A percentile compares a stretch with the other conserved stretches of the same genome.
These are phyloP conservation scores for Lasaia peninsularis DNA, from an alignment of 1,140 invertebrate species.

Conservation along the genomic window DNA sequence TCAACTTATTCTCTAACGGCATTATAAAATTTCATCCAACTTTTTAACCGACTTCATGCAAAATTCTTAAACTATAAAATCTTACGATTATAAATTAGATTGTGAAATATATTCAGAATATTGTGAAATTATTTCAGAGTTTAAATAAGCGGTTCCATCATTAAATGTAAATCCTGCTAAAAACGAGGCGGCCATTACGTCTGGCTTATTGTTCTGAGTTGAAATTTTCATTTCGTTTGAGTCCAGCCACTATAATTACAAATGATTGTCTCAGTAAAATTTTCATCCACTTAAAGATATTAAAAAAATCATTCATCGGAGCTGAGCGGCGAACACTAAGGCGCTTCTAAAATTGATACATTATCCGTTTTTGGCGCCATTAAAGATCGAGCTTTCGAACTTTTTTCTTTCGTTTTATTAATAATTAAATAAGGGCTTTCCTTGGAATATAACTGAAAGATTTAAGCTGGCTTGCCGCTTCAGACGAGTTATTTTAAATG, in stretches of 20 bases:
- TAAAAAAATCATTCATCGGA: slow-evolving; percentile 12
- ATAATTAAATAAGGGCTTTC: background rate
- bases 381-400: background rate
- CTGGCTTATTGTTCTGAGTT: background rate
- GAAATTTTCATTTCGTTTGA: slow-evolving; percentile 7
- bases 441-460: background rate
- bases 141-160: background rate
- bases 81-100: too few species aligned
- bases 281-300: slow-evolving; percentile 9
- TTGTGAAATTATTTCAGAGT: background rate
- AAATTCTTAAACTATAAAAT: too few species aligned
- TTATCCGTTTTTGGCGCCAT: slow-evolving; percentile 6
- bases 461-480: background rate
- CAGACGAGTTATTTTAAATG: background rate
- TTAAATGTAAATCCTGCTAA: slow-evolving; percentile 1
- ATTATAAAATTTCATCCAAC: too few species aligned
- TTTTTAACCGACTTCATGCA: too few species aligned
- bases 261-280: background rate
- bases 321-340: background rate
- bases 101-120: too few species aligned
- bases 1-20: too few species aligned
- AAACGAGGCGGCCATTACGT: background rate
- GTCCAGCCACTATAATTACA: slow-evolving; percentile 4
- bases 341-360: slow-evolving; percentile 7
- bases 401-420: slow-evolving; percentile 3